Evolutionary conservation across 2,113 vertebrate species (phyloP), one percentile per base, ranked within the genome.

Genomic region (Rhombomys opimus): DNA sequence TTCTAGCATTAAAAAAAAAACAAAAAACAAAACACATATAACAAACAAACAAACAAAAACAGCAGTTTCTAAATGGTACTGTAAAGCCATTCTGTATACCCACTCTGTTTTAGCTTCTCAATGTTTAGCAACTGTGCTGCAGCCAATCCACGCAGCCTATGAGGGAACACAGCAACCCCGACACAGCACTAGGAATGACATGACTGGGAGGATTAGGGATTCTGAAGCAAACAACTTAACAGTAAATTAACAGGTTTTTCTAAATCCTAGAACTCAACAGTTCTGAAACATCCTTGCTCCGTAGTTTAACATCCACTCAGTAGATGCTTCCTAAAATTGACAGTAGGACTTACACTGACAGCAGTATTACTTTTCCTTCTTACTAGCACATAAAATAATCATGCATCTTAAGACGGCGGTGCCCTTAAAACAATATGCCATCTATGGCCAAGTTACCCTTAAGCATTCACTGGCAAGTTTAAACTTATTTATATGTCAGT

Each of bases 251-350:
- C 14, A 41, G 15, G 65, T 12, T 23, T 87, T 82, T 41, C 77
- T 86, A 63, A 52, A 15, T 15, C 32, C 23, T 59, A 88, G 59
- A 25, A 90, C 11, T 86, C 35, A 75, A 9, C 46, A 52, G 84
- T 52, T 95, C 72, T 65, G 59, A 95, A 91, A 75, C 61, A 89
- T 11, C 13, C 67, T 54, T 85, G 10, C 77, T 68, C 86, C 68
- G 5, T 41, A 67, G 46, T 41, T 87, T 70, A 86, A 81, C 61
- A 73, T 73, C 73, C 68, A 88, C 77, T n/a, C 90, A 91, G 72
- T n/a, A 73, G 80, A 86, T 17, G n/a, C 52, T 67, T 96, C 88
- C 72, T 23, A 80, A 95, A 90, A 91, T 41, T 35, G 82, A 94
- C 46, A 54, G 54, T 7, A 3, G 12, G 68, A 52, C 77, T 86